phyloP scores from a whole-genome alignment of 2,888 invertebrate genomes.

The Nezara viridula region DNA sequence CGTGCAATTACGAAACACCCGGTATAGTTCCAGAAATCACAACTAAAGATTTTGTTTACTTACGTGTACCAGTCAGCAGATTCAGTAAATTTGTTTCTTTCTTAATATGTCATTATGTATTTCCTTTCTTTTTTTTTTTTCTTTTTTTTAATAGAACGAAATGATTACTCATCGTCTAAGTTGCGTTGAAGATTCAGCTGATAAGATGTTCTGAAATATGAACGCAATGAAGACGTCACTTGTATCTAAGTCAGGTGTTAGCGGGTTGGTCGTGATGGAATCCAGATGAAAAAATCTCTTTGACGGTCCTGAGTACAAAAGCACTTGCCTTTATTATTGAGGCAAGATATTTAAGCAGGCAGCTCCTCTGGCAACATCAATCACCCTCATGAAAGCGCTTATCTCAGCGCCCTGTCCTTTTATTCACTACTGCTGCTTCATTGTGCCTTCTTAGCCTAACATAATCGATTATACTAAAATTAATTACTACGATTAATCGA shows the following conservation, averaged over 20 bases:
- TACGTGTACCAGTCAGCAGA: no score
- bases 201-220: background rate
- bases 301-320: background rate
- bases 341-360: background rate
- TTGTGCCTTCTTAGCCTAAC: background rate
- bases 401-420: background rate
- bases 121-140: no score
- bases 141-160: no score
- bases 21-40: no score
- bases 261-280: conserved; percentile 21
- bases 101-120: no score
- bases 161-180: no score
- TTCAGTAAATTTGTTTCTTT: no score
- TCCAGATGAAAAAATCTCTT: conserved; percentile 15
- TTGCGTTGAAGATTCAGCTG: background rate
- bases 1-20: no score
- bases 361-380: background rate
- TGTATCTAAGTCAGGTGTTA: background rate
- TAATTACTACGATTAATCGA: background rate
- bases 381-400: background rate
- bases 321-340: conserved; percentile 12
- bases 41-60: no score
- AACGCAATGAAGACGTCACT: conserved; percentile 5
- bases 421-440: conserved; percentile 5
- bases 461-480: background rate